A percentile compares a stretch with the other conserved stretches of the same genome.
Conservation (phyloP, 2,888 invertebrate species). For the Drosophila subquinaria region DNA sequence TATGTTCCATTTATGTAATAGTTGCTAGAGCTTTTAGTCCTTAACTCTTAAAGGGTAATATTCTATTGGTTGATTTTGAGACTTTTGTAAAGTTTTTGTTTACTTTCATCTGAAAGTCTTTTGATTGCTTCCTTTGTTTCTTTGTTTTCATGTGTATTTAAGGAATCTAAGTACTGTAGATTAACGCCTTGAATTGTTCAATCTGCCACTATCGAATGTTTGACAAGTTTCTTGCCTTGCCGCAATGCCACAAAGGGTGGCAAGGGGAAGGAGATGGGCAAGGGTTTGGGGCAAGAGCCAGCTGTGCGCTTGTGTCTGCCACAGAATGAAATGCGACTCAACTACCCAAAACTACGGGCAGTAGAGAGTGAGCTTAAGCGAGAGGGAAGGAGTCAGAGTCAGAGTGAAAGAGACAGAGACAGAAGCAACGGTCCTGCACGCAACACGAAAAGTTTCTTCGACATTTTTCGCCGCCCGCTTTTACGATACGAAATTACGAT, state of each 20-base stretch:
- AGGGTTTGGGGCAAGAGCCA: background rate
- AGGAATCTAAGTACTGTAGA: conserved; percentile 46
- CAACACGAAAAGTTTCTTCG: conserved; percentile 76
- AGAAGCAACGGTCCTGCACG: conserved; percentile 61
- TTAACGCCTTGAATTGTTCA: conserved; percentile 55
- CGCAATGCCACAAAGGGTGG: background rate
- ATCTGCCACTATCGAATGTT: conserved; percentile 52
- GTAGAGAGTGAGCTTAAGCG: background rate
- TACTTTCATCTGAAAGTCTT: background rate
- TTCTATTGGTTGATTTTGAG: background rate
- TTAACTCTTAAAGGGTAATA: background rate
- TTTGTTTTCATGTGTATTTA: conserved; percentile 24
- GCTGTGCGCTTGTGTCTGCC: conserved; percentile 32
- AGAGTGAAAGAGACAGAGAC: conserved; percentile 14
- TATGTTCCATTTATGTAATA: too few species aligned
- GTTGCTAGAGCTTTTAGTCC: too few species aligned
- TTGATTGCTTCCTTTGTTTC: background rate
- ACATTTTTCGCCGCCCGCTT: conserved; percentile 74
- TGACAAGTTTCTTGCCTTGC: conserved; percentile 30
- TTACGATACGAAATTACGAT: conserved; percentile 78
- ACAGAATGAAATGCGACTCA: conserved; percentile 20
- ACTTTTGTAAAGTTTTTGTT: background rate
- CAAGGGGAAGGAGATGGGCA: too few species aligned
- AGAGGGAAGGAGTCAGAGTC: background rate
- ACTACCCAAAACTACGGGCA: conserved; percentile 1